Base-by-base conservation (phyloP, 2,888 invertebrate genomes). In the Platypus cylindrus region DNA sequence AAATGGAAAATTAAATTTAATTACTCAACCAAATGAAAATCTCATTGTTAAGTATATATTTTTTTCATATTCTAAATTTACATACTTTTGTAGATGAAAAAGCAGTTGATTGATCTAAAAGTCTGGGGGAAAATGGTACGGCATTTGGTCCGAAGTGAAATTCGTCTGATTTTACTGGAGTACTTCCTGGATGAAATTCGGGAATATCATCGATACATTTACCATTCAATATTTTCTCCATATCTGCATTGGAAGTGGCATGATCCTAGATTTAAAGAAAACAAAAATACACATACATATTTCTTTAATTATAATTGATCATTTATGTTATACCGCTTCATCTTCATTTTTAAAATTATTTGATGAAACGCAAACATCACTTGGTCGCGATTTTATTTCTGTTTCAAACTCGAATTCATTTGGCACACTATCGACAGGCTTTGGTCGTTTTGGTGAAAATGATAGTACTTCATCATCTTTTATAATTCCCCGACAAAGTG, bases 371-470 rank as follows among this genome's bases (percentile, higher is more conserved):
- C 43, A 62, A 44, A 71, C 56, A 51, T 78, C 78, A 27, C 72
- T 68, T 0, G 79, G 78, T 46, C 78, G 64, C 28, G 65, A 65
- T 37, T 69, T 69, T 1, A 75, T 70, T 52, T 75, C 80, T 15
- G 66, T 66, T 44, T 72, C 65, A 50, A 80, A 80, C 47, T 80
- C 79, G 24, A 63, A 62, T 23, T 68, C 67, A 42, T 71, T 73
- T 1, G 71, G 71, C 9, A 71, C 51, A 31, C 51, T 55, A 50
- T 78, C 74, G 65, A 78, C 71, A 65, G 70, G 63, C 14, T 67
- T 58, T 1, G 75, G 75, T 53, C 80, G 79, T 45, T 76, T 69
- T 1, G 85, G 84, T 9, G 83, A 83, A 53, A 81, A 75, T 1
- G 79, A 71, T 23, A 41, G 18, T 15, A 41, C 36, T 37, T 40